phyloP scores from a whole-genome alignment of 2,113 vertebrate species.

The Catharus fuscescens region DNA sequence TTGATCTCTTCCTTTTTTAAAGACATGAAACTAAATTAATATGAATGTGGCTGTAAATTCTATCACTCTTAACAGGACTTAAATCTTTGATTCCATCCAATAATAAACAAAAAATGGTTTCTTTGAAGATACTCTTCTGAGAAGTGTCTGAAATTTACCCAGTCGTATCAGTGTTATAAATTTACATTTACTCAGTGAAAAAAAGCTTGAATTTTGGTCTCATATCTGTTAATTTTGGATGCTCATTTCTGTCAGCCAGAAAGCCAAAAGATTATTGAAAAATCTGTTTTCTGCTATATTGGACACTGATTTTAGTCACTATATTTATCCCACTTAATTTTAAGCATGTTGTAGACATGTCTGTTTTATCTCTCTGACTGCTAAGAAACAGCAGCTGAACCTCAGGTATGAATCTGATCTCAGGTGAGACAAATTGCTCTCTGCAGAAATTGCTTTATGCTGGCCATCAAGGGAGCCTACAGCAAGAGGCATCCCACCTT shows the following conservation, averaged over 20 bases:
- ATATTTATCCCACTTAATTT: background rate
- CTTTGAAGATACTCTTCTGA: background rate
- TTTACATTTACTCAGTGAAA: background rate
- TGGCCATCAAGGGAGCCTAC: background rate
- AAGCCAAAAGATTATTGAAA: background rate
- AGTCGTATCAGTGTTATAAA: background rate
- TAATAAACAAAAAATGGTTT: background rate
- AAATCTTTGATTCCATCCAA: constrained; percentile 12
- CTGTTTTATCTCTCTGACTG: background rate
- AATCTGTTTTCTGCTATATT: background rate
- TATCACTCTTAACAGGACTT: background rate
- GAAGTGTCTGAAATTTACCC: background rate
- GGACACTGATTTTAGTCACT: background rate
- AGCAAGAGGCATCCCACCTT: background rate
- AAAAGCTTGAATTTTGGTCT: background rate
- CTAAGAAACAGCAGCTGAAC: background rate
- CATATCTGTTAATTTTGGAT: background rate
- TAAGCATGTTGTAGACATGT: background rate
- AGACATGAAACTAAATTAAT: constrained; percentile 10
- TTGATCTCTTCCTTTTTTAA: constrained; percentile 36
- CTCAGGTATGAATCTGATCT: background rate
- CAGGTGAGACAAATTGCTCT: background rate
- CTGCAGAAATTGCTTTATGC: background rate
- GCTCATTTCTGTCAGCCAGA: background rate
- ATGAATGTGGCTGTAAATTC: background rate